Conservation (phyloP, 1,140 invertebrate species). For the Cherax quadricarinatus region DNA sequence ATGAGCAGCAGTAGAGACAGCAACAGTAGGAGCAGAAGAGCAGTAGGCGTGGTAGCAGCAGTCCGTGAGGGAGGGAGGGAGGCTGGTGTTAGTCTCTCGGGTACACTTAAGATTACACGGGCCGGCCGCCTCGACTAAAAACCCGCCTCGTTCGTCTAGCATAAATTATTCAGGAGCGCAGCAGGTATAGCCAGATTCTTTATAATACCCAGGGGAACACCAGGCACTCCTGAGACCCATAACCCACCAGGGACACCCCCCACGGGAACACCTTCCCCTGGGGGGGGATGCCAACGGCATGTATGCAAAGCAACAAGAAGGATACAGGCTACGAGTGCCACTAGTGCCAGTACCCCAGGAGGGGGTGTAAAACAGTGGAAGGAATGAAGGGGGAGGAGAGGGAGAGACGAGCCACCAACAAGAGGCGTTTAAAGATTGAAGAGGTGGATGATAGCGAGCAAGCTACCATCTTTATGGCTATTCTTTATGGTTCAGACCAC, state of each 20-base stretch:
- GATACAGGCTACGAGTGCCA: background rate
- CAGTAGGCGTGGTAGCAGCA: background rate
- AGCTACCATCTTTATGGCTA: conserved; percentile 18
- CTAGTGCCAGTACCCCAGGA: too few species aligned
- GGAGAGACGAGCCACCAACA: conserved; percentile 4
- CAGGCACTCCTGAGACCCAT: conserved; percentile 18
- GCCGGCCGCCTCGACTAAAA: conserved; percentile 48
- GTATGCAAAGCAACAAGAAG: background rate
- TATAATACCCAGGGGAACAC: conserved; percentile 61
- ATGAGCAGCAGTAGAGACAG: too few species aligned
- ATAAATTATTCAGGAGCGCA: conserved; percentile 56
- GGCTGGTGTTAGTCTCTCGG: conserved; percentile 15
- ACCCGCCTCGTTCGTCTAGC: conserved; percentile 60
- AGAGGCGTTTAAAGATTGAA: conserved; percentile 41
- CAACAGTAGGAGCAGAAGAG: background rate
- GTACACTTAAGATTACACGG: conserved; percentile 64
- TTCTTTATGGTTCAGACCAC: conserved; percentile 43
- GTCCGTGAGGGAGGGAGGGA: background rate
- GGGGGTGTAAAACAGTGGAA: background rate
- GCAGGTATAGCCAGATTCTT: conserved; percentile 66
- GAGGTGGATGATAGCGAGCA: conserved; percentile 37
- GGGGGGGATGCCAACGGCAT: too few species aligned
- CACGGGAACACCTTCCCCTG: too few species aligned
- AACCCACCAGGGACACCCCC: background rate
- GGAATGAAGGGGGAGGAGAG: too few species aligned